Conservation (phyloP, 2,113 vertebrate species). For the Boulengeromyrus knoepffleri region DNA sequence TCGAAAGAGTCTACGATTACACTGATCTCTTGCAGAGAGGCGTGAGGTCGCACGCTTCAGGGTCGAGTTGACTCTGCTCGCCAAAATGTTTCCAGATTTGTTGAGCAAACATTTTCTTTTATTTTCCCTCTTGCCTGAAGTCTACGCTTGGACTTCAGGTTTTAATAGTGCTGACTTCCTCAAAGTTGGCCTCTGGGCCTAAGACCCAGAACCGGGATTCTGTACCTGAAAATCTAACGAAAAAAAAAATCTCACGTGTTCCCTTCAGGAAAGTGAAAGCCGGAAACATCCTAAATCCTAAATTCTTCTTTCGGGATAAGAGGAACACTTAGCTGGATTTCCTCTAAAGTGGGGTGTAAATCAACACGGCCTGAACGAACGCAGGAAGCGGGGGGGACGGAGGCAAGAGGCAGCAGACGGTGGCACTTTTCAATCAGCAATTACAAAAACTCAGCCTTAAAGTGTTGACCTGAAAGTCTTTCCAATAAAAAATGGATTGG, state of each 20-base stretch:
- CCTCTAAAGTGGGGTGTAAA: slow-evolving; percentile 2
- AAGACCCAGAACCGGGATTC: neutral
- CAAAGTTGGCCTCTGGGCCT: neutral
- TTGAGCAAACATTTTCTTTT: neutral
- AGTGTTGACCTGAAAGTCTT: slow-evolving; percentile 29
- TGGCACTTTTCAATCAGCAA: slow-evolving; percentile 23
- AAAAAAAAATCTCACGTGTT: neutral
- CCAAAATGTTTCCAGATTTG: slow-evolving; percentile 18
- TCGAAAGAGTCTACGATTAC: neutral
- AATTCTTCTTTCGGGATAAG: slow-evolving; percentile 4
- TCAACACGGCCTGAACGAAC: neutral
- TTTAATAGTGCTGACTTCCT: neutral
- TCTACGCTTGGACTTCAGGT: neutral
- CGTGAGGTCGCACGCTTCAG: neutral
- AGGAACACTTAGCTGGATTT: slow-evolving; percentile 24
- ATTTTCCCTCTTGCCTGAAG: neutral
- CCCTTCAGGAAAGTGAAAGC: neutral
- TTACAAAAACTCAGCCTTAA: slow-evolving; percentile 37
- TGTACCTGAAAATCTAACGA: neutral
- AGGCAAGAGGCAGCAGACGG: neutral
- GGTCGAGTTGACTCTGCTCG: neutral
- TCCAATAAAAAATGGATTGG: slow-evolving; percentile 54
- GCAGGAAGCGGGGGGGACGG: slow-evolving; percentile 10
- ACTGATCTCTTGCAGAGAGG: neutral
- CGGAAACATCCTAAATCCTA: slow-evolving; percentile 4